Base-by-base conservation (phyloP, 2,797 vertebrate genomes). In the Petrocephalus sullivani region DNA sequence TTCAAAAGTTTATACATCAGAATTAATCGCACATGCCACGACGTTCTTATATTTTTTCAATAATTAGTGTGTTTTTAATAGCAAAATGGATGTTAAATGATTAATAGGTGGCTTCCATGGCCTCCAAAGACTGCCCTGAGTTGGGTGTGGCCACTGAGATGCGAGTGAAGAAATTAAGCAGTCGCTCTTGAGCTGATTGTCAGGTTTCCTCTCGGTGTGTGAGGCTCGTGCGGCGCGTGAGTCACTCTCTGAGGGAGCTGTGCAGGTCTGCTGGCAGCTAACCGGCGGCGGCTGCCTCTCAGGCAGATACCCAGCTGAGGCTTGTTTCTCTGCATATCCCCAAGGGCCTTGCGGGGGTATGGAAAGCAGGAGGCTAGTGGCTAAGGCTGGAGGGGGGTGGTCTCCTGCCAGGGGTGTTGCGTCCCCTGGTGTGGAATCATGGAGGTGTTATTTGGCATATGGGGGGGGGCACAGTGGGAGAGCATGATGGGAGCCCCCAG, bases 251-350 rank as follows among this genome's bases (percentile, higher is more conserved):
- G 28, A 61, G 23, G 60, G 60, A 61, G 60, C 60, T 9, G 21
- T 9, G 21, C n/a, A 23, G 21, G 28, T 75, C 33, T 3, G 1
- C 23, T 9, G 60, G 60, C 60, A 23, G 60, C 21, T 23, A 64
- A 3, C 61, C 5, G 4, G 67, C 28, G 14, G 33, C 14, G 67
- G 12, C 1, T 1, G 14, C 28, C 67, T 33, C 67, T 41, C 16
- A 0, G 37, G 67, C 67, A 41, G 54, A 91, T 85, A 88, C 88
- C 95, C 95, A 96, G 67, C 67, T 33, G 94, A 94, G 92, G 89
- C 92, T 3, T 33, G 91, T 92, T 92, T 90, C 91, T 91, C 94
- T 94, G 95, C 88, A 28, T 94, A 91, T 93, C 93, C 92, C 94
- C 94, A 95, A 91, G 87, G 88, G 92, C 91, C 91, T 91, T 91